phyloP scores from a whole-genome alignment of 1,140 invertebrate species.

The Rhynchophorus ferrugineus region DNA sequence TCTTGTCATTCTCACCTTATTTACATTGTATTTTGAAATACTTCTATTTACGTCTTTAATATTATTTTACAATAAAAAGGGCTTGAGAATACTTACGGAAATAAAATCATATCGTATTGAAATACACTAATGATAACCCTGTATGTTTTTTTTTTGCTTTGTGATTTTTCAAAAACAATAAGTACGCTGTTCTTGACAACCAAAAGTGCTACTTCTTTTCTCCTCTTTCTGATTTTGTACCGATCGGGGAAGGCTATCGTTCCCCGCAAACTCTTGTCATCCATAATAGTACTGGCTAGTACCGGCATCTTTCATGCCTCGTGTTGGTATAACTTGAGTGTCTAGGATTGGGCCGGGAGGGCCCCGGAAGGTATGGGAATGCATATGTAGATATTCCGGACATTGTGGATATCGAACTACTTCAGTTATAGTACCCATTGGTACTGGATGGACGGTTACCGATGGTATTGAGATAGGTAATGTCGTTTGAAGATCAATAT shows the following conservation, averaged over 20 bases:
- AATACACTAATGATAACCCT: background rate
- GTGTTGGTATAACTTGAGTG: conserved; percentile 23
- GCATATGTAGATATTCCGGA: conserved; percentile 19
- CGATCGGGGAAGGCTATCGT: conserved; percentile 24
- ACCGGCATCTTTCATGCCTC: conserved; percentile 20
- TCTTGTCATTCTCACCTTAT: background rate
- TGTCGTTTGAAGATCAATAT: conserved; percentile 59
- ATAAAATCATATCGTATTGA: no score
- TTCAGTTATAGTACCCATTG: conserved; percentile 34
- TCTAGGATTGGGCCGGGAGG: conserved; percentile 14
- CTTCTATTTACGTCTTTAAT: background rate
- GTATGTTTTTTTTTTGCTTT: background rate
- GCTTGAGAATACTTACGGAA: no score
- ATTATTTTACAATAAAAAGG: background rate
- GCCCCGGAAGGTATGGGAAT: conserved; percentile 29
- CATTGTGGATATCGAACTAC: conserved; percentile 32
- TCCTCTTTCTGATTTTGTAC: conserved; percentile 21
- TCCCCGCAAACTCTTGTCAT: conserved; percentile 37
- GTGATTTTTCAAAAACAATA: conserved; percentile 38
- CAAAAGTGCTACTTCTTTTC: conserved; percentile 20
- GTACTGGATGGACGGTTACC: conserved; percentile 27
- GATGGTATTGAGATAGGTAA: conserved; percentile 41
- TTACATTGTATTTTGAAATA: background rate
- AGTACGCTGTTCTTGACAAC: conserved; percentile 37
- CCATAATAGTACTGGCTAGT: conserved; percentile 37